phyloP scores from a whole-genome alignment of 92 coral and sea anemone genomes.

The Diadumene lineata region DNA sequence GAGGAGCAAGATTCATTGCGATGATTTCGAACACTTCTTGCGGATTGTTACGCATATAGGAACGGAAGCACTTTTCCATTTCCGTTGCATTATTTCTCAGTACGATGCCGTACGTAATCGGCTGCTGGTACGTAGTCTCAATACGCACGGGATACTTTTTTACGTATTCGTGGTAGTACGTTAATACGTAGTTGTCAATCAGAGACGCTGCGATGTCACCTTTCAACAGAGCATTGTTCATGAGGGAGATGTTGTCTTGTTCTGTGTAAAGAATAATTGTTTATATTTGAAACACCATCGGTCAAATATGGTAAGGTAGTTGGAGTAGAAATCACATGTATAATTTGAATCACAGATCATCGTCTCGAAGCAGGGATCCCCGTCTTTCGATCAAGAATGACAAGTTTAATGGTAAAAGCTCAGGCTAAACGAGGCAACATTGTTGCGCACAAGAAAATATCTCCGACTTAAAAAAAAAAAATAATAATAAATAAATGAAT shows the following conservation, averaged over 20 bases:
- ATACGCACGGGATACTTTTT: conserved; percentile 67
- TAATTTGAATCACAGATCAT: no score
- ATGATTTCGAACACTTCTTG: conserved; percentile 94
- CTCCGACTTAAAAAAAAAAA: no score
- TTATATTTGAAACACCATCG: neutral
- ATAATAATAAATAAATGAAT: no score
- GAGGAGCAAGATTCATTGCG: conserved; percentile 80
- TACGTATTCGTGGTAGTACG: conserved; percentile 81
- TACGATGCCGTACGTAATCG: conserved; percentile 88
- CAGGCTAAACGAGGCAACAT: no score
- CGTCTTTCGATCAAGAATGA: no score
- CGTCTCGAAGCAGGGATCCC: no score
- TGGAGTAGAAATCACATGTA: no score
- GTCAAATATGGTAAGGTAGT: no score
- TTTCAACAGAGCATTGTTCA: conserved; percentile 68
- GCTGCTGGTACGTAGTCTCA: conserved; percentile 81
- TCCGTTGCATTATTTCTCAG: conserved; percentile 57
- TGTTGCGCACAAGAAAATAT: no score
- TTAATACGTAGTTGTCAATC: conserved; percentile 92
- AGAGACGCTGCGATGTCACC: conserved; percentile 64
- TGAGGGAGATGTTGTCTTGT: conserved; percentile 60
- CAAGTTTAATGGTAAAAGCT: no score
- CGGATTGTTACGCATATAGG: conserved; percentile 85
- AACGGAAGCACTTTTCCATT: conserved; percentile 73
- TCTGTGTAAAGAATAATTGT: conserved; percentile 37